Percentiles rank a stretch among this genome's conserved stretches.
phyloP scores from a whole-genome alignment of 2,113 vertebrate genomes.

The Daphoenositta chrysoptera region DNA sequence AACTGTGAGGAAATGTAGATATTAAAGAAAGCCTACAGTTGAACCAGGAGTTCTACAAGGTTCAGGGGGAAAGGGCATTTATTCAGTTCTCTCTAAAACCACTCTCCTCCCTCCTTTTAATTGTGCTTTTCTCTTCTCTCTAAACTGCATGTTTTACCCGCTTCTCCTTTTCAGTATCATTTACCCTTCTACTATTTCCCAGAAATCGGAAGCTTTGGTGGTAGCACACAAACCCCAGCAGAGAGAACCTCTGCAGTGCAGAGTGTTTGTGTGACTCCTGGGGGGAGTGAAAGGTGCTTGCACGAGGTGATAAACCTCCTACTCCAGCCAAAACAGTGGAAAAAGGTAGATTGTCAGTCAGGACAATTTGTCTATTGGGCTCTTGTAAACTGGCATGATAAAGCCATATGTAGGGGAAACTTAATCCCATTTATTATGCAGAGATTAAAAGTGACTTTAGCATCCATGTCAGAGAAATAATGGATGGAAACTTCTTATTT shows the following conservation, averaged over 20 bases:
- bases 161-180: not conserved
- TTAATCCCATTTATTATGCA: slow-evolving; percentile 47
- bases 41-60: not conserved
- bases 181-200: not conserved
- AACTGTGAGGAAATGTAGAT: not conserved
- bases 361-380: not conserved
- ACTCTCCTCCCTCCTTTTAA: not conserved
- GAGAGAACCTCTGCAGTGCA: not conserved
- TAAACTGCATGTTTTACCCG: not conserved
- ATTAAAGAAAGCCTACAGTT: not conserved
- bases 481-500: slow-evolving; percentile 34
- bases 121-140: not conserved
- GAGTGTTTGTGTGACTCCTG: not conserved
- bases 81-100: not conserved
- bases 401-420: not conserved
- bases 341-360: not conserved
- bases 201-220: not conserved
- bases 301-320: not conserved
- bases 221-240: not conserved
- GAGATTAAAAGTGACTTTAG: slow-evolving; percentile 49
- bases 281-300: not conserved
- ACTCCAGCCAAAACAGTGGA: not conserved
- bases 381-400: not conserved
- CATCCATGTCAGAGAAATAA: slow-evolving; percentile 21
- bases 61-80: not conserved